Conservation (phyloP, 1,140 invertebrate species). For the Pseudomyrmex concolor region DNA sequence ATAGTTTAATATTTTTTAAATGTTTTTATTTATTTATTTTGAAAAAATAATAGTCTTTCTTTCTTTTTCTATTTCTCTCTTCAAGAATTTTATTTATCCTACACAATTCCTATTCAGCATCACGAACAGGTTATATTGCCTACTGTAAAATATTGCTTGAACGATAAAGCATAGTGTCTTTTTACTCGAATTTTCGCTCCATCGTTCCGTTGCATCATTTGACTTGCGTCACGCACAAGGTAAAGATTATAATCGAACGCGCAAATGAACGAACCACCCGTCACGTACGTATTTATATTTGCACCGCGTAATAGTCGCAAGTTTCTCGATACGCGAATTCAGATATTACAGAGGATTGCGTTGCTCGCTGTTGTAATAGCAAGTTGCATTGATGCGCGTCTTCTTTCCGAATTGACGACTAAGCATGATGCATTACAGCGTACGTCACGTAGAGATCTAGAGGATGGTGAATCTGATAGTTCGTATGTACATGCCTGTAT, state of each 20-base stretch:
- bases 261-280: constrained; percentile 29
- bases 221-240: constrained; percentile 12
- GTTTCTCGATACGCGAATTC: constrained; percentile 48
- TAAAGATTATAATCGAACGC: constrained; percentile 36
- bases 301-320: constrained; percentile 16
- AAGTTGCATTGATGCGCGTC: constrained; percentile 24
- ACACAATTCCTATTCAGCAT: not conserved
- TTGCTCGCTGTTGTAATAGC: constrained; percentile 41
- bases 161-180: not conserved
- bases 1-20: not conserved
- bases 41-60: no score
- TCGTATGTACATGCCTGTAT: not conserved
- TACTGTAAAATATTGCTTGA: not conserved
- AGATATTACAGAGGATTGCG: constrained; percentile 51
- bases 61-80: not conserved
- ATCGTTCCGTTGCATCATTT: constrained; percentile 20
- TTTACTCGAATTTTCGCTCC: constrained; percentile 6
- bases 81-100: not conserved
- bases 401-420: constrained; percentile 37
- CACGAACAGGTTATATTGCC: not conserved
- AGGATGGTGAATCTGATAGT: constrained; percentile 8
- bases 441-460: constrained; percentile 17
- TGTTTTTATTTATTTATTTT: no score
- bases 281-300: constrained; percentile 12
- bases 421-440: constrained; percentile 48